Percentiles rank a stretch among this genome's conserved stretches.
Evolutionary conservation across 2,113 vertebrate genomes (phyloP).

Genomic region (Ursus arctos): DNA sequence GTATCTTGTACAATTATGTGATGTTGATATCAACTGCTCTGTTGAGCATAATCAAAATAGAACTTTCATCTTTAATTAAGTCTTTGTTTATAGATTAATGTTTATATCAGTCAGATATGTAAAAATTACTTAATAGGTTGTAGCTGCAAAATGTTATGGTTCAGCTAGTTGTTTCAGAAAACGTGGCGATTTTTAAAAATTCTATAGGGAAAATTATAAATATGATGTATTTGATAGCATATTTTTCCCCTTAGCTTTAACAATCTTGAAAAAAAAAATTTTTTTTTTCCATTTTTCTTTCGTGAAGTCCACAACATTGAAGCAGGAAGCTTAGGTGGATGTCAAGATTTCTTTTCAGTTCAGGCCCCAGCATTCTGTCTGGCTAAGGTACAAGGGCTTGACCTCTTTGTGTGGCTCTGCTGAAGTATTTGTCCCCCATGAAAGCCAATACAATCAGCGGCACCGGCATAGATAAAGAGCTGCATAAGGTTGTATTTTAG

Average conservation of each 20-base stretch:
- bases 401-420: conserved; percentile 75
- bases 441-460: conserved; percentile 79
- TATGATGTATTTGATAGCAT: not conserved
- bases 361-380: not conserved
- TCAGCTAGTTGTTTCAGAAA: not conserved
- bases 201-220: not conserved
- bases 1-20: not conserved
- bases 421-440: conserved; percentile 69
- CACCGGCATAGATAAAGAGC: conserved; percentile 82
- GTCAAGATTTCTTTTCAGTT: conserved; percentile 52
- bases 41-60: not conserved
- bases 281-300: not conserved
- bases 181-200: not conserved
- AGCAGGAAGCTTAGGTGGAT: conserved; percentile 20
- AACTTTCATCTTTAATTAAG: not conserved
- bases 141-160: not conserved
- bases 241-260: not conserved
- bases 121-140: not conserved
- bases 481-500: conserved; percentile 73
- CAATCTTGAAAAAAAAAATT: not conserved
- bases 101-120: not conserved
- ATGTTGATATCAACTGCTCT: not conserved
- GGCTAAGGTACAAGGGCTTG: conserved; percentile 11
- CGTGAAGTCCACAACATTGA: not conserved
- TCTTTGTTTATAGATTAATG: not conserved